Percentiles rank a stretch among this genome's conserved stretches.
phyloP scores from a whole-genome alignment of 2,797 vertebrate species.

The Acanthiza pusilla region DNA sequence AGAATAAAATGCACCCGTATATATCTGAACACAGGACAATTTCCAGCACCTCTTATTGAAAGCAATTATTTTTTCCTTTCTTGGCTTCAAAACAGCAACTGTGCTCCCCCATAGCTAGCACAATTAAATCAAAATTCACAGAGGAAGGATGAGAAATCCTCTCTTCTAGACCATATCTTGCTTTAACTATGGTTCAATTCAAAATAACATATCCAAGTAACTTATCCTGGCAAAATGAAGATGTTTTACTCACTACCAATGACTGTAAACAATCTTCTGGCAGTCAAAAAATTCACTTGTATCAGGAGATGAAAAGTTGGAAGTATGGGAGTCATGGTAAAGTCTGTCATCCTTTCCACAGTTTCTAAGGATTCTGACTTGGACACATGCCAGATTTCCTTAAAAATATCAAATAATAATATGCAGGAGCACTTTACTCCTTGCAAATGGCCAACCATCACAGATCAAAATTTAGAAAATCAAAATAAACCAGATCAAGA shows the following conservation, averaged over 20 bases:
- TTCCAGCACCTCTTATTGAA: neutral
- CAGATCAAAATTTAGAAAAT: neutral
- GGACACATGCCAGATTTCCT: neutral
- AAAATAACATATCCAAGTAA: neutral
- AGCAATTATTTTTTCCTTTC: neutral
- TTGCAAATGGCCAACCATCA: neutral
- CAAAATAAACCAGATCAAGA: neutral
- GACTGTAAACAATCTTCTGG: neutral
- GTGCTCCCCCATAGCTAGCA: neutral
- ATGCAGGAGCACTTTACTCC: neutral
- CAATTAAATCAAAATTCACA: neutral
- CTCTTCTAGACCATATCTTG: neutral
- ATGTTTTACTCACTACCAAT: neutral
- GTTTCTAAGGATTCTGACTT: neutral
- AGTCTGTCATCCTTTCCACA: neutral
- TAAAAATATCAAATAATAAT: neutral
- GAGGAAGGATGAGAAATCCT: neutral
- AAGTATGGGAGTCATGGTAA: neutral
- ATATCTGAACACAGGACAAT: neutral
- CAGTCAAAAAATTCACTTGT: neutral
- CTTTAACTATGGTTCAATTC: neutral
- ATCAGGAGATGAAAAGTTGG: constrained; percentile 1
- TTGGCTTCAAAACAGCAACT: neutral
- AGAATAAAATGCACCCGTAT: neutral
- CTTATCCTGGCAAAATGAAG: neutral